These are phyloP conservation scores for Nyctibius bracteatus DNA, from an alignment of 2,113 vertebrate genomes.

Conservation along the genomic window DNA sequence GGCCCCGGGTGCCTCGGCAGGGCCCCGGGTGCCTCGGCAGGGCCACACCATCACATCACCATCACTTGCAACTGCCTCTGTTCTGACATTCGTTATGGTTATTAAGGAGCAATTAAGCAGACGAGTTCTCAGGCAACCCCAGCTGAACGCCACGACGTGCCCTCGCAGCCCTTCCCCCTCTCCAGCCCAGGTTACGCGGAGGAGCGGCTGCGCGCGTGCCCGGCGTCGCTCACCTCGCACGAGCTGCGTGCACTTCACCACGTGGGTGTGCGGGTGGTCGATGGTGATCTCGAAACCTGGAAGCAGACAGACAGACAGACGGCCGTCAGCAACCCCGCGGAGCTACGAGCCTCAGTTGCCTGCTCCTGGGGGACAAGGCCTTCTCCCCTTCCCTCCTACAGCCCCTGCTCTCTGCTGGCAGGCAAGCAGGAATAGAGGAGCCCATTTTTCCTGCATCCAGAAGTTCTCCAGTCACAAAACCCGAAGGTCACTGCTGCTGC, in stretches of 20 bases:
- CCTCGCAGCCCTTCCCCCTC: not conserved
- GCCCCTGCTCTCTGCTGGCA: not conserved
- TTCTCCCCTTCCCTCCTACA: slow-evolving; percentile 2
- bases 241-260: slow-evolving; percentile 96
- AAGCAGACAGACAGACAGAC: not conserved
- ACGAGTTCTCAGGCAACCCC: not conserved
- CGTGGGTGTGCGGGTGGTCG: slow-evolving; percentile 96
- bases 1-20: not conserved
- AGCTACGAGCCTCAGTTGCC: not conserved
- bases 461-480: slow-evolving; percentile 13
- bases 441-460: not conserved
- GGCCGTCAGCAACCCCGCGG: not conserved
- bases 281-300: slow-evolving; percentile 97
- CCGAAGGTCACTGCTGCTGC: not conserved
- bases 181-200: too few relatives aligned
- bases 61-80: not conserved
- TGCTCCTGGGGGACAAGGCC: not conserved
- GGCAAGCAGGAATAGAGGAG: not conserved
- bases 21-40: not conserved
- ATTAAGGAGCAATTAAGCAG: too few relatives aligned
- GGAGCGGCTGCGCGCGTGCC: not conserved
- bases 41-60: accelerated
- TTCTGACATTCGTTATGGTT: not conserved
- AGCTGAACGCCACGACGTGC: too few relatives aligned
- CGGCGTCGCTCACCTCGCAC: slow-evolving; percentile 87